These are phyloP conservation scores for Tychaedon coryphoeus DNA, from an alignment of 2,113 vertebrate species.

Conservation along the genomic window DNA sequence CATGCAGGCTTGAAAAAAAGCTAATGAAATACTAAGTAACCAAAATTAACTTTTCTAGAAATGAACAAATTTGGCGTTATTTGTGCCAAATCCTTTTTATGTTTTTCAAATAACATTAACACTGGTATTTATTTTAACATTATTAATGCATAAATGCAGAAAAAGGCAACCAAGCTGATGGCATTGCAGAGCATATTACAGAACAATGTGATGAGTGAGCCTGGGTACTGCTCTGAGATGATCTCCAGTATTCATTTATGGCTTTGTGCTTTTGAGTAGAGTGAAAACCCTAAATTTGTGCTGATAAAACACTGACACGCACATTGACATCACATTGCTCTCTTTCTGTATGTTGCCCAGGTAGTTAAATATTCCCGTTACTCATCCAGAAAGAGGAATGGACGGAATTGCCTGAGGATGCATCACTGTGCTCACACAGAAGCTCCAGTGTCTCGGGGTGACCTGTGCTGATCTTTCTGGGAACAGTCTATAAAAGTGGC, in stretches of 20 bases:
- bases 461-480: not conserved
- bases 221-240: not conserved
- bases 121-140: not conserved
- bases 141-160: not conserved
- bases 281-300: not conserved
- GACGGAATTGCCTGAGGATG: not conserved
- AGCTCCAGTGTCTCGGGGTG: not conserved
- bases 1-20: not conserved
- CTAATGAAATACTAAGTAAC: not conserved
- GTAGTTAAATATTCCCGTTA: not conserved
- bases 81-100: not conserved
- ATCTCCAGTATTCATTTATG: not conserved
- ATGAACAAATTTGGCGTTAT: not conserved
- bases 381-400: not conserved
- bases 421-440: not conserved
- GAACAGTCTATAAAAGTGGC: not conserved
- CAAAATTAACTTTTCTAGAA: not conserved
- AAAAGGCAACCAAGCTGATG: not conserved
- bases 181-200: not conserved
- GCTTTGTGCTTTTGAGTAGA: not conserved
- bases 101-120: not conserved
- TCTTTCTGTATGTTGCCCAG: not conserved
- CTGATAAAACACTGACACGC: not conserved
- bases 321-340: not conserved
- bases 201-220: not conserved